Conservation (phyloP, 2,113 vertebrate species). For the Poecile atricapillus region DNA sequence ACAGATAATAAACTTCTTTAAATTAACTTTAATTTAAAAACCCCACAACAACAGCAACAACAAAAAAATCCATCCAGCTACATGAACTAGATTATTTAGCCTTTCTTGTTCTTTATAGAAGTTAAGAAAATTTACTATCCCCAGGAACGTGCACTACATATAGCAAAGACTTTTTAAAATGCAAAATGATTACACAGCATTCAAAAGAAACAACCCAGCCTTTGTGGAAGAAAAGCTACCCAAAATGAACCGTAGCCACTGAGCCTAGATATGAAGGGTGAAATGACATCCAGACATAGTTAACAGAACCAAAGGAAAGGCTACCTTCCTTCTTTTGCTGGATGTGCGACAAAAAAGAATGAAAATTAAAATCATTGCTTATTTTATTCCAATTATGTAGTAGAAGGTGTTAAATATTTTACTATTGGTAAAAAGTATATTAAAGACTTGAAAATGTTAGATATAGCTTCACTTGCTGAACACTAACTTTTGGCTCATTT, state of each 20-base stretch:
- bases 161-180: not conserved
- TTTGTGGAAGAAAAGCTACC: not conserved
- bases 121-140: not conserved
- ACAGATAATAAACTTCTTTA: not conserved
- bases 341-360: not conserved
- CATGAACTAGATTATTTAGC: not conserved
- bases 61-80: rapidly evolving
- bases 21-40: not conserved
- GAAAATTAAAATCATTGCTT: not conserved
- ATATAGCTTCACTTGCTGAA: not conserved
- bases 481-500: not conserved
- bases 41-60: not conserved
- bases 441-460: not conserved
- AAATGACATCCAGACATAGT: not conserved
- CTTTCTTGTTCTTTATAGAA: not conserved
- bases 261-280: not conserved
- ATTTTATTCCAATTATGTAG: not conserved
- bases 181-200: not conserved
- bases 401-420: not conserved
- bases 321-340: not conserved
- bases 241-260: not conserved
- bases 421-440: not conserved
- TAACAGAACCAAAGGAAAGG: not conserved
- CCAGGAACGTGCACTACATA: not conserved
- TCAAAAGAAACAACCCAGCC: not conserved